Percentiles rank a stretch among this genome's conserved stretches.
These are phyloP conservation scores for Ctenomys sociabilis DNA, from an alignment of 2,113 vertebrate genomes.

Conservation along the genomic window DNA sequence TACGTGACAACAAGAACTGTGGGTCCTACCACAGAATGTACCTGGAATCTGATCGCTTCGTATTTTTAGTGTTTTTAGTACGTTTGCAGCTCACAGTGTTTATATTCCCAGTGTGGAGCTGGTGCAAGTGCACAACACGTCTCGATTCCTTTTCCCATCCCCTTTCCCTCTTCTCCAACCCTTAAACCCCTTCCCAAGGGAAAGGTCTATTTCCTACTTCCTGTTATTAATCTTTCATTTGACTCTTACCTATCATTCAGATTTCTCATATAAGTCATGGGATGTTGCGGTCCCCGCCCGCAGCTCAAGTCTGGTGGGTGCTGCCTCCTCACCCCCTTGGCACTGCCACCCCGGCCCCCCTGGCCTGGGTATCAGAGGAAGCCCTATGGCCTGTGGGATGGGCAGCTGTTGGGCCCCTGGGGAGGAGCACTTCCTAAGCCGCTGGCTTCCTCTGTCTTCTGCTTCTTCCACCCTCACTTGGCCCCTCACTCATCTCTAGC, in stretches of 20 bases:
- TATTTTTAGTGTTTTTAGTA: not conserved
- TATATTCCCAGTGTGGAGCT: not conserved
- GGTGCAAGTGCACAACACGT: not conserved
- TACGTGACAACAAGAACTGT: not conserved
- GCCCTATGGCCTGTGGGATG: not conserved
- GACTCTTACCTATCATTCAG: not conserved
- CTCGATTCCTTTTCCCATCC: not conserved
- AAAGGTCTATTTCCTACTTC: not conserved
- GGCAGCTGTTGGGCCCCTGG: not conserved
- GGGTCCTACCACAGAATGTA: not conserved
- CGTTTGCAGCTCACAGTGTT: not conserved
- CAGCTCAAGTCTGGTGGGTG: not conserved
- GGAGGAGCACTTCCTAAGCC: not conserved
- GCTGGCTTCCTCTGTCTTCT: not conserved
- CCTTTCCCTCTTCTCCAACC: not conserved
- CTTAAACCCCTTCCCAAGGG: not conserved
- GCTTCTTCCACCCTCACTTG: not conserved
- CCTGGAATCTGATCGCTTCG: not conserved
- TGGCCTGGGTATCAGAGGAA: rapidly evolving
- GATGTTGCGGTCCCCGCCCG: not conserved
- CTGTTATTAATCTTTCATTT: not conserved
- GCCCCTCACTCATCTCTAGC: too few relatives aligned
- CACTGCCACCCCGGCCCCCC: not conserved
- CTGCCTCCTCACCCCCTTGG: not conserved
- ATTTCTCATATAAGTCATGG: not conserved